Evolutionary conservation across 2,888 invertebrate genomes (phyloP).

Genomic region (Sclerodermus sp.): DNA sequence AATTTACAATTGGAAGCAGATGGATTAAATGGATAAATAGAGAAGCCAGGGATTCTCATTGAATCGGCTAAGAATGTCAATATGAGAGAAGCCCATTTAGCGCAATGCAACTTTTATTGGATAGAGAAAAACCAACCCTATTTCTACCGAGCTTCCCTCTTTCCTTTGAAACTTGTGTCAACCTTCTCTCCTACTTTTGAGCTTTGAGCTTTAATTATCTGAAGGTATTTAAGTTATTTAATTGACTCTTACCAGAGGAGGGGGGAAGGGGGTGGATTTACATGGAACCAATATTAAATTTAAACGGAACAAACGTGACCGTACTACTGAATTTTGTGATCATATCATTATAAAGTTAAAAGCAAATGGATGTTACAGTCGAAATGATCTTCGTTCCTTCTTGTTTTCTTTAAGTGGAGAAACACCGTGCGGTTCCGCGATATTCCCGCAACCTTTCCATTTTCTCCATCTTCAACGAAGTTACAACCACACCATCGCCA

Average conservation of each 20-base stretch:
- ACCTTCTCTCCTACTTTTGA: slow-evolving; percentile 18
- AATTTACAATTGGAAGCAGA: neutral
- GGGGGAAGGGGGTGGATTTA: neutral
- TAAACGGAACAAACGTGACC: too few species aligned
- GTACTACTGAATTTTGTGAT: too few species aligned
- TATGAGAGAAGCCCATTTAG: slow-evolving; percentile 31
- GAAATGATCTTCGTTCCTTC: too few species aligned
- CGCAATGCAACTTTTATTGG: slow-evolving; percentile 30
- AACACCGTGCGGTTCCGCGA: too few species aligned
- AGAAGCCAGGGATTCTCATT: slow-evolving; percentile 14
- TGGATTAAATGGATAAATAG: too few species aligned
- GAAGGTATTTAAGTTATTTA: neutral
- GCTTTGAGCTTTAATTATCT: slow-evolving; percentile 17
- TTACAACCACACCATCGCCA: too few species aligned
- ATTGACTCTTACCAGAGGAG: neutral
- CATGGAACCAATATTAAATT: neutral
- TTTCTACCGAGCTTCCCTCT: slow-evolving; percentile 19
- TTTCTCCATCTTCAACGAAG: too few species aligned
- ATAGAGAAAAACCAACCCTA: slow-evolving; percentile 26
- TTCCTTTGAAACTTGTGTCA: slow-evolving; percentile 35
- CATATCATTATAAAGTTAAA: too few species aligned
- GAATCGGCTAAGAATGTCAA: slow-evolving; percentile 32
- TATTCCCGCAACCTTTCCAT: too few species aligned
- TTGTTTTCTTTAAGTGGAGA: too few species aligned
- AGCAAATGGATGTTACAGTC: too few species aligned